Percentiles rank a stretch among this genome's conserved stretches.
phyloP scores from a whole-genome alignment of 2,113 vertebrate genomes.

The Uria lomvia region DNA sequence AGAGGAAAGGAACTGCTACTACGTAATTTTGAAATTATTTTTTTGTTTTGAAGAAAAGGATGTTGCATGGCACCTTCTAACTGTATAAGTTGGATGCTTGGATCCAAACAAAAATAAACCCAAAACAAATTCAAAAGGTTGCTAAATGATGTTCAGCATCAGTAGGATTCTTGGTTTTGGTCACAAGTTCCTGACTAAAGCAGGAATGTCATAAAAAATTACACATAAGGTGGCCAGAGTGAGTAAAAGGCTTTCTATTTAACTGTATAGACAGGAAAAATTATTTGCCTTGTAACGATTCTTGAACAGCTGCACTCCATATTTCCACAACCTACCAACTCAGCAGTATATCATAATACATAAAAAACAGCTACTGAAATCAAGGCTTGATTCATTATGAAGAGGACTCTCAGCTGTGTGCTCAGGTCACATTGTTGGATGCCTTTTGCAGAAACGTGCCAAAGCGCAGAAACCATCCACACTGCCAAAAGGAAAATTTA shows the following conservation, averaged over 20 bases:
- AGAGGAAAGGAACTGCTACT: background rate
- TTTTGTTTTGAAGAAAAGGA: background rate
- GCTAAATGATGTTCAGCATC: background rate
- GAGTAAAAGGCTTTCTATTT: background rate
- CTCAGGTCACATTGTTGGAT: background rate
- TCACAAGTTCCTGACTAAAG: background rate
- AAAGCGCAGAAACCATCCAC: background rate
- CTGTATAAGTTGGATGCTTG: background rate
- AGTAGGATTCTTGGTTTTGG: background rate
- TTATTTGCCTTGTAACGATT: conserved; percentile 45
- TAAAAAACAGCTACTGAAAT: conserved; percentile 38
- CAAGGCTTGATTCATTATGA: conserved; percentile 17
- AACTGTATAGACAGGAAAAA: background rate
- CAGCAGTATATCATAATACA: conserved; percentile 25
- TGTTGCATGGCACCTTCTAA: background rate
- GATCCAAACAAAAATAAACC: background rate
- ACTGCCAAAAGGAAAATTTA: conserved; percentile 33
- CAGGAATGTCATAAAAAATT: background rate
- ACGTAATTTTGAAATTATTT: background rate
- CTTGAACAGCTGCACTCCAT: conserved; percentile 17
- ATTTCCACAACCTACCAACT: conserved; percentile 19
- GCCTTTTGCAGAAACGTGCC: background rate
- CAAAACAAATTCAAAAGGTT: background rate
- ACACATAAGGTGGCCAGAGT: background rate
- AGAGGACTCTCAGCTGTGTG: background rate